A percentile compares a stretch with the other conserved stretches of the same genome.
phyloP scores from a whole-genome alignment of 1,140 invertebrate genomes.

The Meloidogyne hapla region DNA sequence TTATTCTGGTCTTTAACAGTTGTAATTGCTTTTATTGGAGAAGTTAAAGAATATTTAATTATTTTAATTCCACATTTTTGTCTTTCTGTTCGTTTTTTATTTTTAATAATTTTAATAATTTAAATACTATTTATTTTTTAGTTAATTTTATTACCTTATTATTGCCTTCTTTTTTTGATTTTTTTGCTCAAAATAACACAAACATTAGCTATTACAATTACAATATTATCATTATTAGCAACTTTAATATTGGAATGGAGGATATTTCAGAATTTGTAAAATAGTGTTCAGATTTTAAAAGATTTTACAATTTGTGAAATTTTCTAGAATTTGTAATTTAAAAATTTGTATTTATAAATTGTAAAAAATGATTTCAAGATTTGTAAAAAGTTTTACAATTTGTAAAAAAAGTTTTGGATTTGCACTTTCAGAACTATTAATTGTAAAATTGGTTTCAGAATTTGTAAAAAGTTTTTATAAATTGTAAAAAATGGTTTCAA shows the following conservation, averaged over 20 bases:
- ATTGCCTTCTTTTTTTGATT: background rate
- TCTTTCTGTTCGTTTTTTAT: slow-evolving; percentile 5
- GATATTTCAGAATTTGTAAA: background rate
- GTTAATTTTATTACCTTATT: background rate
- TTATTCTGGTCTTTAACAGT: slow-evolving; percentile 15
- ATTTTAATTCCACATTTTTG: slow-evolving; percentile 21
- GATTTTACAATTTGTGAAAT: background rate
- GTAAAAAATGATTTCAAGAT: no score
- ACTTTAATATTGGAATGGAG: background rate
- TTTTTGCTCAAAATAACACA: background rate
- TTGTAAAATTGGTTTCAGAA: no score
- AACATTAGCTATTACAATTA: background rate
- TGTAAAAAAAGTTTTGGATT: no score
- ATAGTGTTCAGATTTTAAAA: no score
- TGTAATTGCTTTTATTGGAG: background rate
- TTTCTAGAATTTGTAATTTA: no score
- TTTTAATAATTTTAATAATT: background rate
- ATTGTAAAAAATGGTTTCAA: no score
- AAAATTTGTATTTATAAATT: background rate
- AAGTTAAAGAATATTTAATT: background rate
- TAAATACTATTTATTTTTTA: background rate
- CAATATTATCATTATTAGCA: background rate
- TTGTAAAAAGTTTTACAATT: no score
- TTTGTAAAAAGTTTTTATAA: no score
- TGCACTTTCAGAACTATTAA: no score